Evolutionary conservation across 1,140 invertebrate genomes (phyloP), one percentile per base, ranked within the genome.

Genomic region (Drosophila equinoxialis): DNA sequence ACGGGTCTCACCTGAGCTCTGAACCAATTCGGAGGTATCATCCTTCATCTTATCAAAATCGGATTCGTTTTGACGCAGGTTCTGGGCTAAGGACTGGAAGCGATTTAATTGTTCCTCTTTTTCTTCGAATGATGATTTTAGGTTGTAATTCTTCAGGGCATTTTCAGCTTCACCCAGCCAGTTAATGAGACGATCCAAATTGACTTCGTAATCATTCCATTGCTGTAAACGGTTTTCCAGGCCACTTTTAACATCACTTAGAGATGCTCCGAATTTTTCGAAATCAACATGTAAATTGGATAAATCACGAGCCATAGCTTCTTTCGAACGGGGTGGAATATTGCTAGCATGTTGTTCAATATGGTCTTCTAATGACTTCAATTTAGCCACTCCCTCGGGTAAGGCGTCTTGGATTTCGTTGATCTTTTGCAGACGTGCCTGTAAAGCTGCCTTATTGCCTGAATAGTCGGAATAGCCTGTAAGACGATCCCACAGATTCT

Each of bases 11-110:
- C 97, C 97, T 68, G 96, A 97, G 57, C 94, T 96, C 87, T 98
- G 96, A 68, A 97, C 95, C 20, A 98, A 92, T 77, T 98, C 97
- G 41, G 97, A 96, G 13, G 96, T 97, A 77, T 98, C 95, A 87
- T 98, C 97, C 72, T 95, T 96, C 90, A 98, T 94, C 92, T 97
- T 96, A 84, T 98, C 98, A 68, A 98, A 95, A 83, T 98, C 97
- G 6, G 94, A 94, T 93, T 98, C 96, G 71, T 97, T 96, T 92
- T 97, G 96, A 76, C 95, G 95, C 26, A 98, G 92, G 90, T 94
- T 96, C 68, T 95, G 94, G 51, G 96, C 94, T 71, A 98, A 93
- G 17, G 95, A 94, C 95, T 97, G 94, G 93, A 98, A 99, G 92
- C 96, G 97, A 79, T 96, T 95, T 1, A 97, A 93, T 89, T 98